Conservation (phyloP, 2,797 vertebrate genomes). For the Anguilla obscura region DNA sequence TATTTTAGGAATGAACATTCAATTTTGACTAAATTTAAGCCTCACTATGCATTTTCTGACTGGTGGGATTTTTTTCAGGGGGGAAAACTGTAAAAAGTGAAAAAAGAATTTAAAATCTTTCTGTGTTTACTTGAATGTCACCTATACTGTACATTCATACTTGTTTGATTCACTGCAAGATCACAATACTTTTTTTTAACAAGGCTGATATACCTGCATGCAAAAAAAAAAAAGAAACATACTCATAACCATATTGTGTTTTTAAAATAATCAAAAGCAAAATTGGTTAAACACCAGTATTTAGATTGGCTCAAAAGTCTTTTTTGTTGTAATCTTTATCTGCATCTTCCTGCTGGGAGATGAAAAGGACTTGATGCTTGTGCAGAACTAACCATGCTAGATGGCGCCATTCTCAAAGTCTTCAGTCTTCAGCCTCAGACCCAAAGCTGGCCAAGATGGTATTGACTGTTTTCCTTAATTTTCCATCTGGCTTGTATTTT, state of each 20-base stretch:
- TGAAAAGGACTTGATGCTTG: background rate
- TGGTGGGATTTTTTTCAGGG: background rate
- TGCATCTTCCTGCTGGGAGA: background rate
- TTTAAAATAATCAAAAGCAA: background rate
- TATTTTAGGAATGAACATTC: background rate
- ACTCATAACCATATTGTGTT: background rate
- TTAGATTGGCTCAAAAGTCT: background rate
- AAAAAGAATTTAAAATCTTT: too few relatives aligned
- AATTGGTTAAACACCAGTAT: background rate
- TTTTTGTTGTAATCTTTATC: background rate
- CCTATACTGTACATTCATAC: background rate
- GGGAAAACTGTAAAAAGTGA: too few relatives aligned
- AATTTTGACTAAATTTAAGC: background rate
- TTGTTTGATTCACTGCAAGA: background rate
- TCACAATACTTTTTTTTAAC: background rate
- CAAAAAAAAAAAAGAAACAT: background rate
- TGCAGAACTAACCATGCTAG: background rate
- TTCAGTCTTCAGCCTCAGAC: background rate
- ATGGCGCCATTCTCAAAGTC: slow-evolving; percentile 19
- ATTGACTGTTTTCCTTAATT: background rate
- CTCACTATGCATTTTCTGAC: background rate
- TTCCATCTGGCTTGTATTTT: background rate
- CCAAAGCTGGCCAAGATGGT: background rate
- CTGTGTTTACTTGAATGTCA: too few relatives aligned
- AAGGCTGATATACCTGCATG: background rate